These are phyloP conservation scores for Ophioninae sp. DNA, from an alignment of 2,888 invertebrate species.

Conservation along the genomic window DNA sequence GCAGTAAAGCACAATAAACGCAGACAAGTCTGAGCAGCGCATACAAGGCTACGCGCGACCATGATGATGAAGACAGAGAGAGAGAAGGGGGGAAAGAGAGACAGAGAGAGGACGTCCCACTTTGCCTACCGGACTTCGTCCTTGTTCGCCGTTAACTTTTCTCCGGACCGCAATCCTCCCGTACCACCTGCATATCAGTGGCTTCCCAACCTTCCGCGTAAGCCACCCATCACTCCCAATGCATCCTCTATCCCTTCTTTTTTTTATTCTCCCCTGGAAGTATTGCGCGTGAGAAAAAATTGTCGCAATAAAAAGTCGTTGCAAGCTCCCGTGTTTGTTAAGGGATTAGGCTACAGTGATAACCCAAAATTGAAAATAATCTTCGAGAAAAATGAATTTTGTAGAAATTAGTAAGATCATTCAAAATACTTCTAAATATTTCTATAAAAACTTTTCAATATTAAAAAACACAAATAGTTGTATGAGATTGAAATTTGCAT, in stretches of 20 bases:
- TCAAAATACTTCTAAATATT: too few relatives aligned
- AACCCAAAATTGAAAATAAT: too few relatives aligned
- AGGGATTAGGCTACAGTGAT: too few relatives aligned
- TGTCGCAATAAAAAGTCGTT: too few relatives aligned
- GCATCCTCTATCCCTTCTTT: not conserved
- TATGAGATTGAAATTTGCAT: too few relatives aligned
- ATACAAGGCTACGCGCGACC: conserved; percentile 24
- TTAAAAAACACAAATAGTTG: too few relatives aligned
- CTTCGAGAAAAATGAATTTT: too few relatives aligned
- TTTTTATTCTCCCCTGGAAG: not conserved
- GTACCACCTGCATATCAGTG: conserved; percentile 14
- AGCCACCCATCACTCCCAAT: conserved; percentile 5
- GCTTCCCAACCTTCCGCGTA: conserved; percentile 10
- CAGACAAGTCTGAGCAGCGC: not conserved
- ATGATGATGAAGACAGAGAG: conserved; percentile 22
- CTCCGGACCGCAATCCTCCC: conserved; percentile 15
- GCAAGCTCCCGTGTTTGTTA: too few relatives aligned
- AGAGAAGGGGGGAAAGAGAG: not conserved
- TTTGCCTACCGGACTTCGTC: conserved; percentile 56
- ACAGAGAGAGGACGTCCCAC: conserved; percentile 54
- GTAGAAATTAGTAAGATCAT: too few relatives aligned
- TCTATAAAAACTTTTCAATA: too few relatives aligned
- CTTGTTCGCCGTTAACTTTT: conserved; percentile 59
- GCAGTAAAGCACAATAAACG: conserved; percentile 30
- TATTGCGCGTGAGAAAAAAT: too few relatives aligned